Evolutionary conservation across 2,888 invertebrate species (phyloP).

Genomic region (Melangyna quadrimaculata): DNA sequence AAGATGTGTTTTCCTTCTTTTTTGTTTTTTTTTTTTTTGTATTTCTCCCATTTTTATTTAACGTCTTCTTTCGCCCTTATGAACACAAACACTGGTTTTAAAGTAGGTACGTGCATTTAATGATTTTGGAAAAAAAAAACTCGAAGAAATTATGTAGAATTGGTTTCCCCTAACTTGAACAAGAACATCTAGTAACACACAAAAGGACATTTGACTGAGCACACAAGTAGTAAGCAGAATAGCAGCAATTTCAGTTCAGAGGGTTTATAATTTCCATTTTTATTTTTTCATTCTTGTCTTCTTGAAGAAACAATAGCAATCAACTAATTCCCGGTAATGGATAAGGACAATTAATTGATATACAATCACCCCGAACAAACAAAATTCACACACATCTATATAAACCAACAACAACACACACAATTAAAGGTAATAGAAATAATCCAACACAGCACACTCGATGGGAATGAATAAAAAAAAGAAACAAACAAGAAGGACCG

Average conservation of each 20-base stretch:
- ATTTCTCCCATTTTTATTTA: slow-evolving; percentile 6
- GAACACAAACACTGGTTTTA: slow-evolving; percentile 31
- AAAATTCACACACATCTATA: slow-evolving; percentile 20
- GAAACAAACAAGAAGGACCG: not conserved
- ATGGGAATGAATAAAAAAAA: not conserved
- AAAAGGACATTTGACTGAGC: slow-evolving; percentile 62
- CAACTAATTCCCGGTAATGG: slow-evolving; percentile 33
- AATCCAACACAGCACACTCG: not conserved
- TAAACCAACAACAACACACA: not conserved
- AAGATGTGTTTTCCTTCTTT: slow-evolving; percentile 44
- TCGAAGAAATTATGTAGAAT: slow-evolving; percentile 13
- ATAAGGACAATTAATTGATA: slow-evolving; percentile 58
- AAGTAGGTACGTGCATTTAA: slow-evolving; percentile 38
- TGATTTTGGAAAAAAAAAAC: slow-evolving; percentile 21
- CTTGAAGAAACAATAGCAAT: slow-evolving; percentile 8
- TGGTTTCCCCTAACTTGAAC: slow-evolving; percentile 15
- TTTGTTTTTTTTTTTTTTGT: not conserved
- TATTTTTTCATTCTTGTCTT: not conserved
- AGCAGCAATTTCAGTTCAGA: not conserved
- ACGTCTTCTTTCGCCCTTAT: slow-evolving; percentile 33
- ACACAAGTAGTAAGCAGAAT: not conserved
- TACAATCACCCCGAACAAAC: slow-evolving; percentile 46
- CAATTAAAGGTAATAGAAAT: not conserved
- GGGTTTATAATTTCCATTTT: no score
- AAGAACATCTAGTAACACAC: not conserved